Conservation (phyloP, 2,797 vertebrate species). For the Microhierax caerulescens region DNA sequence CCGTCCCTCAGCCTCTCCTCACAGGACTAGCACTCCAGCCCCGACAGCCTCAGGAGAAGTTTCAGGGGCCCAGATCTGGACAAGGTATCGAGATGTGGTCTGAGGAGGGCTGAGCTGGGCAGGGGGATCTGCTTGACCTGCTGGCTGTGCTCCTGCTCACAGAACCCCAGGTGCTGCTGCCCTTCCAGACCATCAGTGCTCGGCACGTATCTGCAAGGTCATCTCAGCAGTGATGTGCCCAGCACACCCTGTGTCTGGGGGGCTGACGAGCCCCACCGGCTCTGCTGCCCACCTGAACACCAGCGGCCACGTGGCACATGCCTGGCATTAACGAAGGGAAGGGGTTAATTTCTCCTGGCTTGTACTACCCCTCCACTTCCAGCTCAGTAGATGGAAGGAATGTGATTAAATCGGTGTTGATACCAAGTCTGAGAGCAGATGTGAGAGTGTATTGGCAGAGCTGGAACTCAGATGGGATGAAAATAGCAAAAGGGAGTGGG, state of each 20-base stretch:
- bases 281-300: neutral
- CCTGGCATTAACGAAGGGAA: neutral
- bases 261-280: neutral
- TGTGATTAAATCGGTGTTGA: slow-evolving; percentile 23
- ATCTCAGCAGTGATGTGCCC: neutral
- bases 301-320: fast-evolving
- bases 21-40: neutral
- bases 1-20: neutral
- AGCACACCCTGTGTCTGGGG: neutral
- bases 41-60: neutral
- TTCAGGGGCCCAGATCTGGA: neutral
- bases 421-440: slow-evolving; percentile 51
- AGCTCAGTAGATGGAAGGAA: slow-evolving; percentile 41
- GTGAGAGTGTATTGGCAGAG: slow-evolving; percentile 51
- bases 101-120: neutral
- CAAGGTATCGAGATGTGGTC: neutral
- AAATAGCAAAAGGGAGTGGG: slow-evolving; percentile 53
- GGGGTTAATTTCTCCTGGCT: slow-evolving; percentile 13
- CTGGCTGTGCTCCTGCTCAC: neutral
- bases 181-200: neutral
- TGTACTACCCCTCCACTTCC: neutral
- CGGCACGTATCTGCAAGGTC: neutral
- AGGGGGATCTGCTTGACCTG: neutral
- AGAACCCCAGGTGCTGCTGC: neutral
- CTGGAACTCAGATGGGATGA: slow-evolving; percentile 27